A percentile compares a stretch with the other conserved stretches of the same genome.
Conservation (phyloP, 2,797 vertebrate species). For the Pantherophis alleghaniensis region DNA sequence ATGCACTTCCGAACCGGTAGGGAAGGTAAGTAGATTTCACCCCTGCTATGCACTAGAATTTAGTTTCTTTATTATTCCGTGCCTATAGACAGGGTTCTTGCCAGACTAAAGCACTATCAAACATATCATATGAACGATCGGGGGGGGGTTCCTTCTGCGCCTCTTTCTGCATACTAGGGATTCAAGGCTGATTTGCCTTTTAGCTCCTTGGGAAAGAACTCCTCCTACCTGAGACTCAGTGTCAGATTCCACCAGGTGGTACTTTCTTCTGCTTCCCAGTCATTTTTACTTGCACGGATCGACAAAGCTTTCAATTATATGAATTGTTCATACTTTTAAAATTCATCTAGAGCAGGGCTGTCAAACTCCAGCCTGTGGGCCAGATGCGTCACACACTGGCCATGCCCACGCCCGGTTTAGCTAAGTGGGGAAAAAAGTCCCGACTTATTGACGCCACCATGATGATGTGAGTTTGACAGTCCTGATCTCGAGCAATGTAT, state of each 20-base stretch:
- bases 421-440: too few species aligned
- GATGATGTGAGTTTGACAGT: too few species aligned
- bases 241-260: background rate
- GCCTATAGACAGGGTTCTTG: background rate
- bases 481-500: background rate
- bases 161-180: background rate
- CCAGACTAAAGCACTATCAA: background rate
- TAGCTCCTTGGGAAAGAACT: background rate
- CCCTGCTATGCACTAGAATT: background rate
- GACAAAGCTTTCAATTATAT: background rate
- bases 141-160: background rate
- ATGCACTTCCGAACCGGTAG: too few species aligned
- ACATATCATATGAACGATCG: background rate
- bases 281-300: background rate
- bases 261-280: background rate
- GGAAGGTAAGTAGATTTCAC: too few species aligned
- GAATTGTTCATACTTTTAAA: accelerated
- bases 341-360: background rate
- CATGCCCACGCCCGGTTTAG: too few species aligned
- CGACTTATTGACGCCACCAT: too few species aligned
- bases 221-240: background rate
- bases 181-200: background rate
- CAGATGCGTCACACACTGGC: too few species aligned
- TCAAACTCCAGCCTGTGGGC: too few species aligned
- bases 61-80: background rate